Conservation (phyloP, 2,113 vertebrate species). For the Xenopus laevis region DNA sequence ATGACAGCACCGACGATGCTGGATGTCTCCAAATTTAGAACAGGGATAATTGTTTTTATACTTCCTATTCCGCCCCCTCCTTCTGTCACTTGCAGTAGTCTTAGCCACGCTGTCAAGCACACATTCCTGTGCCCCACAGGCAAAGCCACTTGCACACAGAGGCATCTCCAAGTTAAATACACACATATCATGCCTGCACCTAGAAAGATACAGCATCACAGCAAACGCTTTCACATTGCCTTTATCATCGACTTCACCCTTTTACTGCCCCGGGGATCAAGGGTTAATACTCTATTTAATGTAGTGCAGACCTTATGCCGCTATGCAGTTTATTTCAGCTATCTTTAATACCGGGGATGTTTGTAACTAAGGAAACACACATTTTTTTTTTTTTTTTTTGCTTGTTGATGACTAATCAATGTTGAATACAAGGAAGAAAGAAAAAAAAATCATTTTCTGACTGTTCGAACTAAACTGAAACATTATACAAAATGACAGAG, state of each 20-base stretch:
- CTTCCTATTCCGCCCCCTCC: constrained; percentile 31
- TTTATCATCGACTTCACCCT: neutral
- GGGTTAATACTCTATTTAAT: neutral
- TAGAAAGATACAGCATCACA: constrained; percentile 3
- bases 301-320: neutral
- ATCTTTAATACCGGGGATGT: neutral
- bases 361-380: neutral
- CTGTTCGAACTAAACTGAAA: neutral
- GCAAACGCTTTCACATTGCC: neutral
- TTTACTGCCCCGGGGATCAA: neutral
- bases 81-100: constrained; percentile 35
- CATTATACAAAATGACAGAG: no score
- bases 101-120: constrained; percentile 33
- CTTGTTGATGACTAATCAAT: neutral
- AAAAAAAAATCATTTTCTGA: neutral
- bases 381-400: neutral
- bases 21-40: constrained; percentile 45
- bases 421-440: neutral
- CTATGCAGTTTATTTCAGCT: neutral
- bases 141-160: neutral
- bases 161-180: constrained; percentile 1
- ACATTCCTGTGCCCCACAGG: constrained; percentile 31
- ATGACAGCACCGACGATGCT: constrained; percentile 33
- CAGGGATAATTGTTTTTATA: constrained; percentile 46
- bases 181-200: neutral